Conservation (phyloP, 1,140 invertebrate genomes). For the Micrasema minimum region DNA sequence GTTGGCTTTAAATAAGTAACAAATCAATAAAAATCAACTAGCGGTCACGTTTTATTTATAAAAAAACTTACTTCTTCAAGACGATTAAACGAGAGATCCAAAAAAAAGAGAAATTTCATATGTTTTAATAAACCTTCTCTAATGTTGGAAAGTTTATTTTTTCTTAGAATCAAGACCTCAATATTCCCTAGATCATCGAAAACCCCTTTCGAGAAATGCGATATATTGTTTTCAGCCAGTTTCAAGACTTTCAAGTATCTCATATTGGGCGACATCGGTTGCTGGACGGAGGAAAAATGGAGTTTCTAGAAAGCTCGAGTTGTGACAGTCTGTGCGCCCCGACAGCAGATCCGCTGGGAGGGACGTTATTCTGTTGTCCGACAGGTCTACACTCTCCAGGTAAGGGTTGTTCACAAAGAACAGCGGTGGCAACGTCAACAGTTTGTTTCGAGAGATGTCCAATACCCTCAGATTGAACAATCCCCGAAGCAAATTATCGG, state of each 20-base stretch:
- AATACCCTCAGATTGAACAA: constrained; percentile 75
- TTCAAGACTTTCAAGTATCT: constrained; percentile 68
- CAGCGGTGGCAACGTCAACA: constrained; percentile 70
- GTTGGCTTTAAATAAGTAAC: too few relatives aligned
- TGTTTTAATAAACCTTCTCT: constrained; percentile 58
- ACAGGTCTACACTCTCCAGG: constrained; percentile 76
- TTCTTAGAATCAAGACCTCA: constrained; percentile 69
- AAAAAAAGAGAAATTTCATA: constrained; percentile 58
- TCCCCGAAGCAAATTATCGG: constrained; percentile 72
- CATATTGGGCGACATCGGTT: constrained; percentile 69
- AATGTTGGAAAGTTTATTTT: constrained; percentile 67
- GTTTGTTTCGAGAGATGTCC: constrained; percentile 79
- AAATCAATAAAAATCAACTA: too few relatives aligned
- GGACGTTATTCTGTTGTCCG: constrained; percentile 74
- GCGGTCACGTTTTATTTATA: too few relatives aligned
- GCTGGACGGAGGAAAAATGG: constrained; percentile 66
- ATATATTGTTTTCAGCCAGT: constrained; percentile 72
- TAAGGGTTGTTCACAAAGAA: constrained; percentile 73
- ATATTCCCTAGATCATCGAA: constrained; percentile 68
- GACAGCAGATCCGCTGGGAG: constrained; percentile 68
- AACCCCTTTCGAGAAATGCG: constrained; percentile 66
- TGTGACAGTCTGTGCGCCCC: constrained; percentile 67
- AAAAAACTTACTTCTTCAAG: constrained; percentile 41
- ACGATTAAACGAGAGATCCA: constrained; percentile 58
- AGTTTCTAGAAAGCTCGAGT: constrained; percentile 73